Evolutionary conservation across 2,888 invertebrate genomes (phyloP), one percentile per base, ranked within the genome.

Genomic region (Salticus scenicus): DNA sequence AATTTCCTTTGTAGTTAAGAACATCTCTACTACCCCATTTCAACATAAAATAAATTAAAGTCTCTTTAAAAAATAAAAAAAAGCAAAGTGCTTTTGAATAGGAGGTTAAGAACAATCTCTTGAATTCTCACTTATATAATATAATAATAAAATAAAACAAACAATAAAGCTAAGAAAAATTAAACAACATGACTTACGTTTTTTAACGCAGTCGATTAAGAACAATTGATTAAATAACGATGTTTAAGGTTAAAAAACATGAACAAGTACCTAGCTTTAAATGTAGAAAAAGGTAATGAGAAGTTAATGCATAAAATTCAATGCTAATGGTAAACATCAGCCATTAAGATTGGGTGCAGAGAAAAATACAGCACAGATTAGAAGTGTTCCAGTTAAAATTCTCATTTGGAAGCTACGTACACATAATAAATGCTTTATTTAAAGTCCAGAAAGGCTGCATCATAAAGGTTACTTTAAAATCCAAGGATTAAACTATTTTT

Each of bases 361-460:
- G 84, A 79, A 78, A n/a, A 78, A 76, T 70, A 78, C 84, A 79
- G 78, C 78, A 79, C 84, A 85, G 72, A 77, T 47, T 72, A 72
- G 73, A 73, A 78, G 73, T 78, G 79, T 85, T 79, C 83, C 74
- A 79, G 84, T 85, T 85, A 85, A 85, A 85, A 85, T 85, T 85
- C 74, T 74, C 42, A 78, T 84, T 66, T 37, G 33, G 41, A 79
- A 85, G 74, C 78, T 85, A 85, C 78, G 37, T 78, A 83, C 77
- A 83, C 63, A 67, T 77, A 78, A 85, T 84, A 84, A 84, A 84
- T 84, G 83, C 83, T 83, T 74, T 74, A 24, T 75, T n/a, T 85
- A 75, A 86, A 80, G 80, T 86, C 80, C 80, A 86, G 75, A 80
- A 86, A 86, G 86, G 86, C 86, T 79, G 85, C 67, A 75, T 78